These are phyloP conservation scores for Mus minutoides DNA, from an alignment of 2,797 vertebrate genomes.

Conservation along the genomic window DNA sequence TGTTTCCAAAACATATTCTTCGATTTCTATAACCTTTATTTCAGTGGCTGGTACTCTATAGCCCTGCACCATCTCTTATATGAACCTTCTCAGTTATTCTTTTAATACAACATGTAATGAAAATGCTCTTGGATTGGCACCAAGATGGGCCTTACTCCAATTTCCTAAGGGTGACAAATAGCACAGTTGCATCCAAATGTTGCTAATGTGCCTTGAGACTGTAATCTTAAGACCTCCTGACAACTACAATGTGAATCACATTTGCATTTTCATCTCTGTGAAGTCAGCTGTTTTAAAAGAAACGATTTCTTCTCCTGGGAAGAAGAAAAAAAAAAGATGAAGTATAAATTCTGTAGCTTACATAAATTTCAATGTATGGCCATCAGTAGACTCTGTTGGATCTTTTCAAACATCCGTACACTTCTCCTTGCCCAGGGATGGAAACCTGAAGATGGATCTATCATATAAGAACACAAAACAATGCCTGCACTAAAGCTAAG, in stretches of 20 bases:
- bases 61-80: neutral
- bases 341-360: constrained; percentile 34
- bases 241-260: neutral
- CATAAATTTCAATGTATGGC: neutral
- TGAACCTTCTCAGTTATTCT: neutral
- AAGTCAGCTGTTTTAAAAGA: constrained; percentile 1
- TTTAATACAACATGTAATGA: neutral
- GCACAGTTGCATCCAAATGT: neutral
- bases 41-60: neutral
- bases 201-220: neutral
- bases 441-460: neutral
- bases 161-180: neutral
- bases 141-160: neutral
- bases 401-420: neutral
- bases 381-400: neutral
- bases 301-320: constrained; percentile 4
- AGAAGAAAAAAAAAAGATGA: neutral
- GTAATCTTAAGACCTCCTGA: neutral
- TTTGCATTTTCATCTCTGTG: neutral
- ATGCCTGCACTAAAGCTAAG: neutral
- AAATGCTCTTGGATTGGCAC: neutral
- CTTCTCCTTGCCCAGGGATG: neutral
- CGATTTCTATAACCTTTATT: neutral
- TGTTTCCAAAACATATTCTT: neutral
- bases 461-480: neutral